Conservation (phyloP, 2,888 invertebrate species). For the Galerucella nymphaeae region DNA sequence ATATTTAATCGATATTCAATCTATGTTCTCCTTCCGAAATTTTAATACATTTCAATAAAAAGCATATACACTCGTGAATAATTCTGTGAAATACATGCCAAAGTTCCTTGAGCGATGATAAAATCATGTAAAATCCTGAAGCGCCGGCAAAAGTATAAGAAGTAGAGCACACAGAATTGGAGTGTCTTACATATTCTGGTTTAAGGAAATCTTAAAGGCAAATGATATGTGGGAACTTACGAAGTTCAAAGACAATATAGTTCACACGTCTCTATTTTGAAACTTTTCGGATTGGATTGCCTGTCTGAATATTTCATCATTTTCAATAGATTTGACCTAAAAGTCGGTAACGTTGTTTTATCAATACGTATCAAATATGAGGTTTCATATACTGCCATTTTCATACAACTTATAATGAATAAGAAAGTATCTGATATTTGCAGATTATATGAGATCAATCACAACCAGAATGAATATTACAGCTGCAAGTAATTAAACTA, state of each 20-base stretch:
- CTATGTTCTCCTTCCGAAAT: background rate
- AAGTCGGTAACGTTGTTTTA: background rate
- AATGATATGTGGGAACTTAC: conserved; percentile 39
- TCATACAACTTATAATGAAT: too few relatives aligned
- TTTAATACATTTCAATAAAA: conserved; percentile 24
- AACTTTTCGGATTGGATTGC: conserved; percentile 30
- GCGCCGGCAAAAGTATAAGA: conserved; percentile 24
- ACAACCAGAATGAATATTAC: too few relatives aligned
- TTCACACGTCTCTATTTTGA: conserved; percentile 30
- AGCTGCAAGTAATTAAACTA: too few relatives aligned
- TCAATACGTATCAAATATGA: background rate
- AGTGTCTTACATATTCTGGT: conserved; percentile 32
- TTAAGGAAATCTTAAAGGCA: conserved; percentile 43
- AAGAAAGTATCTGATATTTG: too few relatives aligned
- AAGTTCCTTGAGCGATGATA: conserved; percentile 36
- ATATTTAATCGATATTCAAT: too few relatives aligned
- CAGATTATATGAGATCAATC: too few relatives aligned
- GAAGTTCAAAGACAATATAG: conserved; percentile 33
- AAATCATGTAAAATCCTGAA: conserved; percentile 38
- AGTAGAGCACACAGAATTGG: conserved; percentile 26
- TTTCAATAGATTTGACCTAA: conserved; percentile 3
- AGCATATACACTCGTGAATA: conserved; percentile 23
- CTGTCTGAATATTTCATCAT: conserved; percentile 22
- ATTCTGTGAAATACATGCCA: conserved; percentile 24
- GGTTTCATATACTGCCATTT: too few relatives aligned